Evolutionary conservation across 2,888 invertebrate species (phyloP), one percentile per base, ranked within the genome.

Genomic region (Ichneumoninae sp.): DNA sequence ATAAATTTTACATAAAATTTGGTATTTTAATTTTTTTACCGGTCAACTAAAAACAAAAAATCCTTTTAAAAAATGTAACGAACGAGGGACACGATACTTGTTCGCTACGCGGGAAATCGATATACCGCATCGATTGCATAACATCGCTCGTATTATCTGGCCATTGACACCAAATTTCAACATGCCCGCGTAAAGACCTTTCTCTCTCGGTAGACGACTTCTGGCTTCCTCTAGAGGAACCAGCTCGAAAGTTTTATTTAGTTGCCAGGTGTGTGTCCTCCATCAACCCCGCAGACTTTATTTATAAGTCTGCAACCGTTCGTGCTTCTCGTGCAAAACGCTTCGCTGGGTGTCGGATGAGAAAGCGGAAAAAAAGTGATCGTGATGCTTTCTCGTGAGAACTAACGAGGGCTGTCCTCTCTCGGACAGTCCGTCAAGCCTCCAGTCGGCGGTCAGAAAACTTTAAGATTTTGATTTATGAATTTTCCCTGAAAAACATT

Each of bases 91-190:
- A 52, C 10, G 54, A 10, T 44, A 16, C 7, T 3, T 16, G 6
- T 73, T 73, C 16, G 36, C 57, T 5, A 19, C 54, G 26, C 19
- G 26, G 40, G n/a, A 4, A 22, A 60, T 44, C 36, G 52, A 47
- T 69, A 47, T 69, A 16, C 6, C n/a, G n/a, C 10, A 63, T 6
- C 50, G 50, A 22, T 79, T 79, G 65, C 78, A 52, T 40, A 79
- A 79, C 63, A 40, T 36, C 52, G 50, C 26, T 52, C 78, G 63
- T 36, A 65, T 79, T 79, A 79, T 65, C 63, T 26, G 78, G 78
- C 36, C 78, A 71, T 71, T 71, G 70, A 79, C 78, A 79, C 70
- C 63, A 63, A 79, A 54, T 60, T 33, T 70, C 47, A 47, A 63
- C 44, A 44, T 13, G 63, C 40, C 26, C 69, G 36, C 13, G 63